These are phyloP conservation scores for Eristalinus sepulchralis DNA, from an alignment of 2,888 invertebrate species.

Conservation along the genomic window DNA sequence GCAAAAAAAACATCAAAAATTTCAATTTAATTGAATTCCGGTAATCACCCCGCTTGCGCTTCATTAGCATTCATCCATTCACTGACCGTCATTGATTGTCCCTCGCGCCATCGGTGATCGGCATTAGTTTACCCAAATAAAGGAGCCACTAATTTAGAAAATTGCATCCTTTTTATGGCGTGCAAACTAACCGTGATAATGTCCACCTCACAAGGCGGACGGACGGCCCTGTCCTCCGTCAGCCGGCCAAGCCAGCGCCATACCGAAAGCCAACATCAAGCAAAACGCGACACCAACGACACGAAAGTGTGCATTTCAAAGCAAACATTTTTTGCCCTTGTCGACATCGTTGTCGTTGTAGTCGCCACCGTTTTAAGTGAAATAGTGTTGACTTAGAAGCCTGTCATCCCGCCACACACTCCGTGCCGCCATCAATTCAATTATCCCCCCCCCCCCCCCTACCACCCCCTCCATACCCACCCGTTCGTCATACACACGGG, in stretches of 20 bases:
- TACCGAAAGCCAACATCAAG: neutral
- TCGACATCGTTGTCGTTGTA: neutral
- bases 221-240: neutral
- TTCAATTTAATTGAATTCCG: neutral
- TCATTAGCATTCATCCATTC: neutral
- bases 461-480: neutral
- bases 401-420: neutral
- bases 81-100: no score
- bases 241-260: neutral
- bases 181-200: constrained; percentile 3
- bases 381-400: constrained; percentile 12
- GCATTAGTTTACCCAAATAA: constrained; percentile 54
- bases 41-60: neutral
- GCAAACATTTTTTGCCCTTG: constrained; percentile 1
- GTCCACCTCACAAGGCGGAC: neutral
- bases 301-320: constrained; percentile 42
- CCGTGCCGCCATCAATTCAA: neutral
- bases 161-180: constrained; percentile 29
- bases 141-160: constrained; percentile 56
- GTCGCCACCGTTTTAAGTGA: neutral
- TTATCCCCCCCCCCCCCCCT: neutral
- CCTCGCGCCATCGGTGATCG: neutral
- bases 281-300: neutral
- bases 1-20: no score
- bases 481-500: neutral